phyloP scores from a whole-genome alignment of 2,113 vertebrate genomes.

The Orthonyx spaldingii region DNA sequence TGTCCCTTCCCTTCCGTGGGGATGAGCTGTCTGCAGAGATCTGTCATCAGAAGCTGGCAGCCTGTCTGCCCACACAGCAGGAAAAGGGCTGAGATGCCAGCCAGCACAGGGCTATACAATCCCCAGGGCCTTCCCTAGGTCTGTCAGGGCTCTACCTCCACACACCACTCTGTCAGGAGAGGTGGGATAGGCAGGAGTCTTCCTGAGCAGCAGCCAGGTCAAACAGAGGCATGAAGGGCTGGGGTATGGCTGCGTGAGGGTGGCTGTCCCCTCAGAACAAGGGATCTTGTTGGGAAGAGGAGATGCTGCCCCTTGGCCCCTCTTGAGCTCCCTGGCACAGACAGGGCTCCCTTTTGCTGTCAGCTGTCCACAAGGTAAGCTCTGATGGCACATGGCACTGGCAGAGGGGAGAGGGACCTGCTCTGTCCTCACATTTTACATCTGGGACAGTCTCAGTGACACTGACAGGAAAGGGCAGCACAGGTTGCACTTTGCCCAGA shows the following conservation, averaged over 20 bases:
- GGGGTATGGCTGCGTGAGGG: neutral
- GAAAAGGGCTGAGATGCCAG: neutral
- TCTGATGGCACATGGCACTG: neutral
- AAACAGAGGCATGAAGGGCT: neutral
- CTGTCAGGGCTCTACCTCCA: neutral
- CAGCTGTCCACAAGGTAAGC: neutral
- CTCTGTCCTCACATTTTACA: neutral
- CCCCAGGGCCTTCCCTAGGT: neutral
- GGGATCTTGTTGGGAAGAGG: neutral
- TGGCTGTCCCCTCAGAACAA: neutral
- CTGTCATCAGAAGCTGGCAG: neutral
- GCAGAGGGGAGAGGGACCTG: neutral
- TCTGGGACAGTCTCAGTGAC: neutral
- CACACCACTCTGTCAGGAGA: neutral
- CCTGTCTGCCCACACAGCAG: neutral
- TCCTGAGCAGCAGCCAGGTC: neutral
- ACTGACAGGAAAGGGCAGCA: neutral
- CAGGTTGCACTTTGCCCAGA: neutral
- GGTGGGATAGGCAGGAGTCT: neutral
- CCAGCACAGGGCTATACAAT: rapidly evolving
- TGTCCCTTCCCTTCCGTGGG: neutral
- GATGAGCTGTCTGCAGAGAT: neutral
- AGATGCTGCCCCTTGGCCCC: neutral
- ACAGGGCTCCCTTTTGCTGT: neutral
- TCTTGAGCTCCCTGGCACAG: neutral